These are phyloP conservation scores for Drosophila monieri DNA, from an alignment of 2,888 invertebrate species.

Conservation along the genomic window DNA sequence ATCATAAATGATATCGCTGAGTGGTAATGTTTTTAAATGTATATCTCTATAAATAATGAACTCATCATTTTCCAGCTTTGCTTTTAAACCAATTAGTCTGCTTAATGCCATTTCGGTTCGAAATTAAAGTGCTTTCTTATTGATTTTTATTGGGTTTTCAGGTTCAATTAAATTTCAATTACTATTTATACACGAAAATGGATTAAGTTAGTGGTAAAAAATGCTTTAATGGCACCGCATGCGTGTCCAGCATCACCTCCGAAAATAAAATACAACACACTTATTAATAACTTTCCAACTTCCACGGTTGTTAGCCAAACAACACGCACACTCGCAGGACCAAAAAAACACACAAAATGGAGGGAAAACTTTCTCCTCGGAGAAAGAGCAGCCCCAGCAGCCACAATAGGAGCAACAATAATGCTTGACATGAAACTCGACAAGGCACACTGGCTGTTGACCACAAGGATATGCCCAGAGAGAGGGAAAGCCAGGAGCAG, in stretches of 20 bases:
- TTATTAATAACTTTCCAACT: slow-evolving; percentile 51
- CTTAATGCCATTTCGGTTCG: too few species aligned
- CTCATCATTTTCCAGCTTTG: background rate
- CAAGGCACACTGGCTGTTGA: slow-evolving; percentile 57
- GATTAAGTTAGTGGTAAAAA: background rate
- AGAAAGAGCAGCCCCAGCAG: slow-evolving; percentile 9
- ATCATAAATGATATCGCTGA: slow-evolving; percentile 20
- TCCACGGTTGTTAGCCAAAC: slow-evolving; percentile 30
- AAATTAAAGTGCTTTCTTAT: too few species aligned
- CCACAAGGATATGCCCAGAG: slow-evolving; percentile 28
- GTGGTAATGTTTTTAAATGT: slow-evolving; percentile 37
- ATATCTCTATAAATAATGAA: slow-evolving; percentile 22
- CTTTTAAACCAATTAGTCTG: background rate
- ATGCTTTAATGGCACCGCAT: slow-evolving; percentile 3
- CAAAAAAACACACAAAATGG: background rate
- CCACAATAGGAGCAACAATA: slow-evolving; percentile 49
- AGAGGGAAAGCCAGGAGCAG: background rate
- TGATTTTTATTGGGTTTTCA: too few species aligned
- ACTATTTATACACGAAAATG: too few species aligned
- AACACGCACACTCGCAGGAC: slow-evolving; percentile 21
- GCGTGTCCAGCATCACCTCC: slow-evolving; percentile 18
- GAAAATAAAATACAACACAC: slow-evolving; percentile 28
- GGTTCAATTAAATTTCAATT: too few species aligned
- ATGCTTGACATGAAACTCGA: slow-evolving; percentile 63
- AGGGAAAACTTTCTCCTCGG: slow-evolving; percentile 14